Conservation (phyloP, 2,113 vertebrate genomes). For the Beaufortia kweichowensis region DNA sequence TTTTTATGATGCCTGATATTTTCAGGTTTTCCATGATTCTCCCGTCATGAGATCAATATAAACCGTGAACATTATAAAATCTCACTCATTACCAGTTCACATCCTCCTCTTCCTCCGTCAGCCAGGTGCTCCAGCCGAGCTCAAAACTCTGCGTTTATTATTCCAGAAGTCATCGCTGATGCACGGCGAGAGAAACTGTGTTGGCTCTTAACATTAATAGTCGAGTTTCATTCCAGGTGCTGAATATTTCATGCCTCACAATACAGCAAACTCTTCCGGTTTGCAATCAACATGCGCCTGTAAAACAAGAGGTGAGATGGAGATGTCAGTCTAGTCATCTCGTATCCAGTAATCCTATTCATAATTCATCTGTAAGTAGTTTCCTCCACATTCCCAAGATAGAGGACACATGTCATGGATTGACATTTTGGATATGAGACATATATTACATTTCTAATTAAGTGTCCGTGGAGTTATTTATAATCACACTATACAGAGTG, state of each 20-base stretch:
- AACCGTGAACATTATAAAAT: background rate
- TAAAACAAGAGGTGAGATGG: constrained; percentile 20
- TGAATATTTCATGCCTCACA: constrained; percentile 45
- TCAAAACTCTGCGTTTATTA: background rate
- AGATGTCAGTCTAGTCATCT: constrained; percentile 3
- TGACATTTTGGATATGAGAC: constrained; percentile 32
- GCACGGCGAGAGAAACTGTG: background rate
- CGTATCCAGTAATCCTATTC: constrained; percentile 36
- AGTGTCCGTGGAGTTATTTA: constrained; percentile 25
- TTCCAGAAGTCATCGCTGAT: background rate
- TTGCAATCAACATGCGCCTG: constrained; percentile 33
- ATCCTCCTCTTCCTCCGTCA: background rate
- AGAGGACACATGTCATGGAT: background rate
- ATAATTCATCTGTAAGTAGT: constrained; percentile 25
- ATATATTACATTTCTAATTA: constrained; percentile 17
- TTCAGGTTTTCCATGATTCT: too few species aligned
- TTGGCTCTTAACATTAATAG: constrained; percentile 6
- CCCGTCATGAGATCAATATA: background rate
- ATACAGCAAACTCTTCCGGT: constrained; percentile 27
- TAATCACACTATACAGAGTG: background rate
- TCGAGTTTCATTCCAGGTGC: background rate
- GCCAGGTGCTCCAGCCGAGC: background rate
- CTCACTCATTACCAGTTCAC: background rate
- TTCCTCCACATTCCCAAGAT: constrained; percentile 22
- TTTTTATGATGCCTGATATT: too few species aligned